Conservation (phyloP, 2,888 invertebrate species). For the Diplazon laetatorius region DNA sequence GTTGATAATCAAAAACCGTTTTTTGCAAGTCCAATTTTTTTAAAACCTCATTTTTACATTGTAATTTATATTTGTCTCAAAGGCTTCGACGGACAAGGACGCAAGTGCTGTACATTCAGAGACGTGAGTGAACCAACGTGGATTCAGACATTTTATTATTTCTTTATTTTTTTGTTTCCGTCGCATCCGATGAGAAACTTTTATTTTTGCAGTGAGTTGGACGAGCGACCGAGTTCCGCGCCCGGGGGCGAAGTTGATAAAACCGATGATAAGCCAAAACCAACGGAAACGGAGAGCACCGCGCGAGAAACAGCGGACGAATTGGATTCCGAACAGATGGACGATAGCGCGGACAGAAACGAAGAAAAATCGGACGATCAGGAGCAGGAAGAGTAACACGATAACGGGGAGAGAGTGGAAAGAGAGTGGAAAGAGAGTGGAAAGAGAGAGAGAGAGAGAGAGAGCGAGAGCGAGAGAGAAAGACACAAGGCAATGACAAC, state of each 20-base stretch:
- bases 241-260: conserved; percentile 42
- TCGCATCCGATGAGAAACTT: conserved; percentile 8
- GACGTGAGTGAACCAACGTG: conserved; percentile 70
- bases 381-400: conserved; percentile 79
- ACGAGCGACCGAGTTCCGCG: conserved; percentile 74
- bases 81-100: conserved; percentile 81
- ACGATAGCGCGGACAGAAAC: conserved; percentile 77
- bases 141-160: not conserved
- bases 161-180: not conserved
- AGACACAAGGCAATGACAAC: conserved; percentile 9
- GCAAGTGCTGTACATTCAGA: conserved; percentile 72
- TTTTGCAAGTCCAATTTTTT: too few relatives aligned
- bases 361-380: conserved; percentile 79
- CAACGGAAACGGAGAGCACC: conserved; percentile 72
- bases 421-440: conserved; percentile 31
- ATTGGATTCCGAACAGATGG: conserved; percentile 79
- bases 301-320: conserved; percentile 74
- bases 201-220: conserved; percentile 70
- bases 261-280: conserved; percentile 70
- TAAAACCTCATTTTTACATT: not conserved
- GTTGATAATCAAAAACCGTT: not conserved
- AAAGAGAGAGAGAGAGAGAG: conserved; percentile 38
- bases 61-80: conserved; percentile 66
- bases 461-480: not conserved
- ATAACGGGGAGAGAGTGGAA: conserved; percentile 16